Conservation (phyloP, 2,888 invertebrate genomes). For the Thymelicus sylvestris region DNA sequence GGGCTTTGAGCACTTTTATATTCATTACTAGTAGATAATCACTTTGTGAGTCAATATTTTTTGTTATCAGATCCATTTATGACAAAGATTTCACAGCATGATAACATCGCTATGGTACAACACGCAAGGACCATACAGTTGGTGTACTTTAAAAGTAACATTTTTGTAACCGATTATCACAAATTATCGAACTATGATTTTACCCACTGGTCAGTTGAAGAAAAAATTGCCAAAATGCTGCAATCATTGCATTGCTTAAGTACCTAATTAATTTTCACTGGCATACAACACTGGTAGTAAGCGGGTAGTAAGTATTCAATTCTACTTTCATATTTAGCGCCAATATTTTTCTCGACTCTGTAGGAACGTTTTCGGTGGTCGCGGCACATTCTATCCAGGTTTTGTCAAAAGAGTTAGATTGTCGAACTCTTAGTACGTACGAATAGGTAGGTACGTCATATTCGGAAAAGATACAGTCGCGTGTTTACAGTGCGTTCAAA, state of each 20-base stretch:
- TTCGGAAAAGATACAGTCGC: too few relatives aligned
- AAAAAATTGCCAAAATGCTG: constrained; percentile 56
- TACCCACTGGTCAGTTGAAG: constrained; percentile 21
- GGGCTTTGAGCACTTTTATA: too few relatives aligned
- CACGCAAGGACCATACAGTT: constrained; percentile 39
- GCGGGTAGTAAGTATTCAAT: constrained; percentile 59
- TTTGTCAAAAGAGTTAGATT: too few relatives aligned
- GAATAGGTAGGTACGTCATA: too few relatives aligned
- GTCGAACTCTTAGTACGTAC: too few relatives aligned
- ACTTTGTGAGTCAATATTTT: constrained; percentile 22
- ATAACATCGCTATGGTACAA: constrained; percentile 36
- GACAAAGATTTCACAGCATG: constrained; percentile 39
- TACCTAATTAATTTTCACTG: constrained; percentile 57
- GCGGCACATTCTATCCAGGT: constrained; percentile 48
- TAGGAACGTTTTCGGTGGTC: too few relatives aligned
- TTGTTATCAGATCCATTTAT: constrained; percentile 43
- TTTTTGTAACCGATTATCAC: constrained; percentile 33
- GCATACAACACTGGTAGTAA: constrained; percentile 60
- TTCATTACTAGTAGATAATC: too few relatives aligned
- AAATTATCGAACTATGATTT: constrained; percentile 11
- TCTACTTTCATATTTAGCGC: constrained; percentile 55
- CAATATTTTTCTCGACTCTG: constrained; percentile 59
- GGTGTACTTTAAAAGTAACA: constrained; percentile 39
- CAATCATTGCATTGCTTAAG: constrained; percentile 60
- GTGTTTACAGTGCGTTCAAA: too few relatives aligned